These are phyloP conservation scores for Timandra comae DNA, from an alignment of 2,888 invertebrate genomes.

Conservation along the genomic window DNA sequence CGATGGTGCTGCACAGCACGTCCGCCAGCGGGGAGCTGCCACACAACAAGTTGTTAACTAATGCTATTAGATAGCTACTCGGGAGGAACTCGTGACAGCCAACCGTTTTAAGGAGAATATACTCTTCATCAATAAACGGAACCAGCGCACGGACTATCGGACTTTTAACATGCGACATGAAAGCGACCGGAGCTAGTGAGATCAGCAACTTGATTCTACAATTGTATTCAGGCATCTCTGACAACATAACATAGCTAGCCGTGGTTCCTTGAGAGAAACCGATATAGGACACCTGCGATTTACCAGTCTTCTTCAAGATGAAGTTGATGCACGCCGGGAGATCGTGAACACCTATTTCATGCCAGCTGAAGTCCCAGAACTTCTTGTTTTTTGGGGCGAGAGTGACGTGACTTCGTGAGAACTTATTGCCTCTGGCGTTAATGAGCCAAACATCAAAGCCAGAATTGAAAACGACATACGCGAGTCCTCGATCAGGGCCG, in stretches of 20 bases:
- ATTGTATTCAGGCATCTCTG: conserved; percentile 77
- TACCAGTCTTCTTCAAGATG: conserved; percentile 67
- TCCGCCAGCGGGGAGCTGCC: neutral
- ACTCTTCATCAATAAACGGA: neutral
- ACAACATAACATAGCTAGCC: conserved; percentile 77
- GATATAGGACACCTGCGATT: conserved; percentile 78
- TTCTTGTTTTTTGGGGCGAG: conserved; percentile 31
- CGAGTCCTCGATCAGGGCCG: conserved; percentile 72
- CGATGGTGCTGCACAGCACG: conserved; percentile 18
- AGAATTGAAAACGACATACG: conserved; percentile 73
- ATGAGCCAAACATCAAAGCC: conserved; percentile 86
- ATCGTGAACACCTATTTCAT: conserved; percentile 84
- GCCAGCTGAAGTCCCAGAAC: conserved; percentile 82
- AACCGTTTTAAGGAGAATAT: neutral
- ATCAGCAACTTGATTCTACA: conserved; percentile 75
- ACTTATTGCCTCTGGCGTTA: conserved; percentile 84
- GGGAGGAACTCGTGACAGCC: conserved; percentile 7
- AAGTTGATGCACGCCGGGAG: conserved; percentile 85
- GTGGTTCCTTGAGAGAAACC: conserved; percentile 86
- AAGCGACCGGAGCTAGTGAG: conserved; percentile 79
- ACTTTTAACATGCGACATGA: conserved; percentile 54
- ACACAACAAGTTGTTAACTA: conserved; percentile 4
- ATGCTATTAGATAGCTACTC: conserved; percentile 3
- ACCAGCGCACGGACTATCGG: conserved; percentile 8
- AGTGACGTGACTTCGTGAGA: conserved; percentile 62